Evolutionary conservation across 2,113 vertebrate genomes (phyloP).

Genomic region (Aramus guarauna): DNA sequence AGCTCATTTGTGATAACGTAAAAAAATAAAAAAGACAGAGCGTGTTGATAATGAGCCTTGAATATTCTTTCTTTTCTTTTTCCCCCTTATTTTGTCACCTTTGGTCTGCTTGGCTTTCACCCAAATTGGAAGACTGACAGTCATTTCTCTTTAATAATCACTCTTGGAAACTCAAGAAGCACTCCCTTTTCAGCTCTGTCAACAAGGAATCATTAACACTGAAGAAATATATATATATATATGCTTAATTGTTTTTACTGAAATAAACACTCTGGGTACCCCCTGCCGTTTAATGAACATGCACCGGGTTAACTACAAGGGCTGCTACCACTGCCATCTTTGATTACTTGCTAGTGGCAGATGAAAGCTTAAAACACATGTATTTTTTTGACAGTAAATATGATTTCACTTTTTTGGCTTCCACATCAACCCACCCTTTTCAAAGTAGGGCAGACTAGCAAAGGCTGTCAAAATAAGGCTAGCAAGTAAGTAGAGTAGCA

Average conservation of each 20-base stretch:
- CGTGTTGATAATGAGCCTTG: neutral
- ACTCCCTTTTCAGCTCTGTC: constrained; percentile 24
- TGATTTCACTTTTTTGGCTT: constrained; percentile 19
- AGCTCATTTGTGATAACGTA: neutral
- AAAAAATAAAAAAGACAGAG: neutral
- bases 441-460: neutral
- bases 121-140: constrained; percentile 57
- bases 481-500: neutral
- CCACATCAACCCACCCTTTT: neutral
- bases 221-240: constrained; percentile 12
- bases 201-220: constrained; percentile 59
- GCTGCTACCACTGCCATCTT: neutral
- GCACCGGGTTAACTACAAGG: constrained; percentile 5
- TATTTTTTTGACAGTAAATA: constrained; percentile 22
- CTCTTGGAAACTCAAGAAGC: constrained; percentile 50
- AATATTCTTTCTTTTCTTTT: constrained; percentile 7
- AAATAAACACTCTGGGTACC: constrained; percentile 54
- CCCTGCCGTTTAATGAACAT: constrained; percentile 48
- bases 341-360: constrained; percentile 36
- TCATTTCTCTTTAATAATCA: constrained; percentile 61
- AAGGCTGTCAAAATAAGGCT: constrained; percentile 57
- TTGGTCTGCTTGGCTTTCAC: constrained; percentile 45
- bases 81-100: neutral
- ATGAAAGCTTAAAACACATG: constrained; percentile 9
- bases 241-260: constrained; percentile 63